Base-by-base conservation (phyloP, 2,797 vertebrate species). In the Sebastes itinus region DNA sequence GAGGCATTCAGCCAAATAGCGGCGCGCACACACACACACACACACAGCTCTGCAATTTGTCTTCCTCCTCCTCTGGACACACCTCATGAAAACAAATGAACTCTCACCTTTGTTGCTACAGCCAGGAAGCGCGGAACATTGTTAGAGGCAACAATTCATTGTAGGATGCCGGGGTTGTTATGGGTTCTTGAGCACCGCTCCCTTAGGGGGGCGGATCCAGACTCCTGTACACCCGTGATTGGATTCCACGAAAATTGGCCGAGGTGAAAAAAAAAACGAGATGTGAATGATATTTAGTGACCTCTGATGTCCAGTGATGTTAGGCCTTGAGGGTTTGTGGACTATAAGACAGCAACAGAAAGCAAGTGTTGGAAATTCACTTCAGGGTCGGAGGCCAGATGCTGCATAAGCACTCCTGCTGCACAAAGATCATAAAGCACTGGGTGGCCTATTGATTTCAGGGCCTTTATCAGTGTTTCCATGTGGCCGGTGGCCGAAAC, bases 31-130 rank as follows among this genome's bases (percentile, higher is more conserved):
- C 49, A 89, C 84, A 81, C 81, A 65, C 92, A 38, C 82, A 69
- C 28, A 69, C 49, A 89, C 81, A 65, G 87, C 76, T 61, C 81
- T 82, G 92, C 86, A 88, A 95, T 95, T 94, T 91, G 91, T 95
- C 93, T 95, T 94, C 89, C 87, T 90, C 89, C 90, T 93, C 85
- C 78, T 62, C 87, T 92, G 91, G 92, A 95, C 90, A 89, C 92
- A 88, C 91, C 93, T 94, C 90, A 89, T 92, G 92, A 92, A 92
- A 94, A 93, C 92, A 90, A 94, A 92, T 91, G 91, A 94, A 94
- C 94, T 93, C 92, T 95, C 94, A 93, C 91, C 92, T 94, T 90
- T 92, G 84, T 90, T 91, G 87, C 88, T 72, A 69, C 78, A 85
- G 82, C 92, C 84, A 86, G 87, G 84, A 93, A 88, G 81, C 28